phyloP scores from a whole-genome alignment of 2,888 invertebrate species.

The Harpagoxenus sublaevis region DNA sequence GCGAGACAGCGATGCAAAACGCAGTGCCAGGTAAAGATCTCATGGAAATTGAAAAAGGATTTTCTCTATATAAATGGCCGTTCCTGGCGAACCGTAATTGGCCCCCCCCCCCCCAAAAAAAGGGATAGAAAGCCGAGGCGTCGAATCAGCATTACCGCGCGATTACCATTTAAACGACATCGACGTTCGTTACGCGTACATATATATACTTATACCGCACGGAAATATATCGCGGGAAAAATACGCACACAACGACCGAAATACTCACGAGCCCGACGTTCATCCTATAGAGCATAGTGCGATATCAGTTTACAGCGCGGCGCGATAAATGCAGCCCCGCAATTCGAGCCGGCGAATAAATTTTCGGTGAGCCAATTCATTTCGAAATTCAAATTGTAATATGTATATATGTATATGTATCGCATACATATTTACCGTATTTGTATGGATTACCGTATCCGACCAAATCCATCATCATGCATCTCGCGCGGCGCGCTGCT shows the following conservation, averaged over 20 bases:
- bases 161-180: conserved; percentile 77
- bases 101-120: conserved; percentile 37
- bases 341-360: conserved; percentile 70
- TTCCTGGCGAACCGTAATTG: conserved; percentile 61
- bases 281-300: conserved; percentile 63
- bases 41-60: conserved; percentile 65
- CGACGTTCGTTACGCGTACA: conserved; percentile 66
- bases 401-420: conserved; percentile 61
- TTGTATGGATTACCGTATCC: conserved; percentile 51
- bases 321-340: conserved; percentile 68
- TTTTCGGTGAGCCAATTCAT: conserved; percentile 71
- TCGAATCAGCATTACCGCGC: conserved; percentile 73
- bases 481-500: conserved; percentile 40
- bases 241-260: conserved; percentile 59
- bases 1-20: conserved; percentile 23
- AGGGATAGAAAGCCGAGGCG: conserved; percentile 34
- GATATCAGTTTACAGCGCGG: conserved; percentile 69
- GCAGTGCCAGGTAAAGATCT: conserved; percentile 11
- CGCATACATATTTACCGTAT: conserved; percentile 66
- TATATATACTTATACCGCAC: conserved; percentile 17
- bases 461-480: conserved; percentile 18
- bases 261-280: conserved; percentile 62
- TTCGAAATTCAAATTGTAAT: conserved; percentile 75
- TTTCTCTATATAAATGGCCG: conserved; percentile 62
- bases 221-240: conserved; percentile 55